Conservation (phyloP, 1,140 invertebrate genomes). For the Cheumatopsyche charites region DNA sequence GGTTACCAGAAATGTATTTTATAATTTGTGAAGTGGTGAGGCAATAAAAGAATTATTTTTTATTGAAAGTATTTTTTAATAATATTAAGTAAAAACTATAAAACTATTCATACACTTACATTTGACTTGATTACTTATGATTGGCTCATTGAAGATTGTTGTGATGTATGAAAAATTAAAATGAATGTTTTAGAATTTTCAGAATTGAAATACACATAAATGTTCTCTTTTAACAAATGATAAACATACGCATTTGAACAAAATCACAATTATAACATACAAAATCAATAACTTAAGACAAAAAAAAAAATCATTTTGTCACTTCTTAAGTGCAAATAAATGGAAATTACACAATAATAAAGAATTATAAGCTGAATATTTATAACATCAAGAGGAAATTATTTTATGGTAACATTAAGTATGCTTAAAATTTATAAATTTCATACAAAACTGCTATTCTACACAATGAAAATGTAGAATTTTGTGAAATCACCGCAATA, state of each 20-base stretch:
- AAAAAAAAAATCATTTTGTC: neutral
- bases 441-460: constrained; percentile 20
- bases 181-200: neutral
- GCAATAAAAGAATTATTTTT: constrained; percentile 32
- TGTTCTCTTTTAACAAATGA: neutral
- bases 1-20: too few species aligned
- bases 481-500: constrained; percentile 19
- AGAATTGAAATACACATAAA: too few species aligned
- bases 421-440: constrained; percentile 34
- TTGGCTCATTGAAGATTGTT: constrained; percentile 22
- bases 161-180: constrained; percentile 11
- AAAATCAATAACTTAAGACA: neutral
- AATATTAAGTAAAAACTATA: constrained; percentile 45
- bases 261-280: constrained; percentile 12
- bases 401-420: constrained; percentile 37
- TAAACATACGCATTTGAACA: neutral
- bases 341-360: neutral
- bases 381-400: constrained; percentile 23
- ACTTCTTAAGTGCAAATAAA: neutral
- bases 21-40: too few species aligned
- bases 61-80: constrained; percentile 45
- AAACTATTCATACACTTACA: constrained; percentile 41
- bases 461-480: neutral
- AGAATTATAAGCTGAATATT: neutral
- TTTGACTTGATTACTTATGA: constrained; percentile 35